Base-by-base conservation (phyloP, 2,888 invertebrate genomes). In the Caenorhabditis japonica region DNA sequence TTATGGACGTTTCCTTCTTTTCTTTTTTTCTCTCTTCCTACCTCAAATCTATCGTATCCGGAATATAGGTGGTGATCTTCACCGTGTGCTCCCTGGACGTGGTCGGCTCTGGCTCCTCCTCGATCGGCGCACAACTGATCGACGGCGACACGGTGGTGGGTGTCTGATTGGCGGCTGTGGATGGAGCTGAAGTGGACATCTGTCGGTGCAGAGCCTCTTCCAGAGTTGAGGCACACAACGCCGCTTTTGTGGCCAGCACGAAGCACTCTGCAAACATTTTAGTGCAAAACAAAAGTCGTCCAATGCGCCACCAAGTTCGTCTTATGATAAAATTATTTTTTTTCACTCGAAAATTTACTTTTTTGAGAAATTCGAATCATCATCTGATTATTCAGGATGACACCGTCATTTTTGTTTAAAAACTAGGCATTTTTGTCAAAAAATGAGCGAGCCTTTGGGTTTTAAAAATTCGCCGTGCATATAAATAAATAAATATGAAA, bases 241-340 rank as follows among this genome's bases (percentile, higher is more conserved):
- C 86, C 25, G 84, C 77, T 46, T 83, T 74, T 10, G 86, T 86
- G 33, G 84, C 69, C 83, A 86, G 82, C 55, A 83, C 86, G 83
- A 83, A 86, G 73, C 85, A 84, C 44, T 83, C 86, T 86, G 75
- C 49, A 85, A 82, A 56, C 21, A 55, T 34, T 23, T 19, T 23
- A n/a, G n/a, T n/a, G n/a, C n/a, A n/a, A n/a, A n/a, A n/a, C n/a
- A n/a, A n/a, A n/a, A n/a, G n/a, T n/a, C n/a, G n/a, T n/a, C n/a
- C n/a, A n/a, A n/a, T n/a, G n/a, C n/a, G n/a, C n/a, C n/a, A n/a
- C n/a, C n/a, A n/a, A n/a, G n/a, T n/a, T n/a, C n/a, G n/a, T n/a
- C n/a, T n/a, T n/a, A n/a, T n/a, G n/a, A n/a, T n/a, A n/a, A n/a
- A n/a, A n/a, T n/a, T n/a, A n/a, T n/a, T n/a, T n/a, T n/a, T n/a